Base-by-base conservation (phyloP, 2,113 vertebrate genomes). In the Cryptotis parvus region DNA sequence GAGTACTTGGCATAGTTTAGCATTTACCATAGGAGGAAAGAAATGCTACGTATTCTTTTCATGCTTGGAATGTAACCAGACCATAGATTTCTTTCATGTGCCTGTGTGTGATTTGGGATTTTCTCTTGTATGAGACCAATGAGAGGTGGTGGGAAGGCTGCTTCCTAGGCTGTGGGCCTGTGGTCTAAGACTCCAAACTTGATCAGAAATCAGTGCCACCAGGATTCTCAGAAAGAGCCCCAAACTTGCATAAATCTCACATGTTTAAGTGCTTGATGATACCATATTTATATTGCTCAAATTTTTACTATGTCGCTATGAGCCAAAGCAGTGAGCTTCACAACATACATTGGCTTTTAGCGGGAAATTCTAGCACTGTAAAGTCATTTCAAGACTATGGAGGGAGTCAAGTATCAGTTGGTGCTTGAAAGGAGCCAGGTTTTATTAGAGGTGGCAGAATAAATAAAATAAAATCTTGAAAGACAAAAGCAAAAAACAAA, bases 381-480 rank as follows among this genome's bases (percentile, higher is more conserved):
- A 90, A 82, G 52, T 63, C 31, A 9, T 45, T 83, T 84, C 31
- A 91, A 93, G 55, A 77, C 41, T 58, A 35, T 5, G 81, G 66
- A 83, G 55, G 90, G 63, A 84, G 76, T 45, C 90, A 91, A 39
- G 55, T 39, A 49, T 73, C 2, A 78, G 41, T 58, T 10, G 27
- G 18, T 52, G 84, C 43, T 88, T 75, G 55, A 82, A 93, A 70
- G 66, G 61, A 79, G 58, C 14, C 11, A 4, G 29, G 27, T 91
- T 88, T 68, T 73, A 79, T 8, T 58, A 29, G 84, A 94, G n/a
- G 66, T 90, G 52, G 69, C 78, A 72, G 66, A 85, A 43, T 69
- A 75, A 9, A 49, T 49, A 49, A 10, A 10, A 49, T 49, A 49
- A 49, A 89, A 88, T 35, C 35, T 66, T 70, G 90, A 58, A 45